Evolutionary conservation across 37 sponge, comb jelly and placozoan species (phyloP).

Genomic region (Beroe forskalii): DNA sequence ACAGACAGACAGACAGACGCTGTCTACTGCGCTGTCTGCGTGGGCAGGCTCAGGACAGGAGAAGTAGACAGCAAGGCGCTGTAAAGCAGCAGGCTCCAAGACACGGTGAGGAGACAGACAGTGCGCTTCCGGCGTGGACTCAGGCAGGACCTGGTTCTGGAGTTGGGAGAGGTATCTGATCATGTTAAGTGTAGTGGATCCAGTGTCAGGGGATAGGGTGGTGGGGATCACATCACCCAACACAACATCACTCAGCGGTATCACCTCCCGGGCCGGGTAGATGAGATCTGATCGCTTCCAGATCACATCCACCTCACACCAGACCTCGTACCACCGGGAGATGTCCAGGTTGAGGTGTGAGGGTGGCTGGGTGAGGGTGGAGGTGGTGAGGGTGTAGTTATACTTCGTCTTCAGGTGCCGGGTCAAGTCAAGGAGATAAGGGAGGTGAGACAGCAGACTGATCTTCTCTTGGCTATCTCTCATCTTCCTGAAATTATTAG

Average conservation of each 20-base stretch:
- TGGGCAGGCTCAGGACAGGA: neutral
- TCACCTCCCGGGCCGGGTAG: neutral
- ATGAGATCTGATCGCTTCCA: neutral
- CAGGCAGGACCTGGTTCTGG: neutral
- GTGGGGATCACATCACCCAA: slow-evolving; percentile 9
- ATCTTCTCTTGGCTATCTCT: neutral
- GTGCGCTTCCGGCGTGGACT: neutral
- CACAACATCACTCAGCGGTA: neutral
- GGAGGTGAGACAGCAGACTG: neutral
- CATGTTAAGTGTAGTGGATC: neutral
- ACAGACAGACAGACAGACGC: neutral
- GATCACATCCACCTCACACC: neutral
- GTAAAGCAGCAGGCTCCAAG: neutral
- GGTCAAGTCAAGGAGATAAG: neutral
- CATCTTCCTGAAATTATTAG: neutral
- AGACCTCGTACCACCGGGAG: neutral
- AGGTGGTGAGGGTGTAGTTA: neutral
- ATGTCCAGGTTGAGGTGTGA: neutral
- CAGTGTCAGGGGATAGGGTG: neutral
- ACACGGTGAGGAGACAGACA: neutral
- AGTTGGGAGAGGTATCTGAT: slow-evolving; percentile 17
- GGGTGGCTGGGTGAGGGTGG: neutral
- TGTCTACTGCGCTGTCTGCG: neutral
- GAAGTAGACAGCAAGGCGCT: neutral
- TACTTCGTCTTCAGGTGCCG: neutral